Base-by-base conservation (phyloP, 2,888 invertebrate genomes). In the Clepsis dumicolana region DNA sequence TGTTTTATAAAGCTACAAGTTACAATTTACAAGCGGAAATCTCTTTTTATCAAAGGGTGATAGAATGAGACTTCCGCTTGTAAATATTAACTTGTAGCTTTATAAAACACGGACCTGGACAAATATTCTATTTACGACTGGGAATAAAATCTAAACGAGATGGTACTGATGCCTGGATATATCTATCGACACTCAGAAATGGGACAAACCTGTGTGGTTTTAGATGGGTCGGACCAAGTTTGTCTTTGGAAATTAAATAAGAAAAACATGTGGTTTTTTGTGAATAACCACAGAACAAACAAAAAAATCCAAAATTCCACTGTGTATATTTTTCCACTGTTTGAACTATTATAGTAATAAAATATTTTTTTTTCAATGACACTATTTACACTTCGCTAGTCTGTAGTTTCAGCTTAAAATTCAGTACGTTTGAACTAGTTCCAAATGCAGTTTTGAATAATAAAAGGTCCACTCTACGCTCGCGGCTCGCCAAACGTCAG, bases 391-490 rank as follows among this genome's bases (percentile, higher is more conserved):
- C 32, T 52, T 8, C 14, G n/a, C n/a, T 38, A 21, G 10, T 38
- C 8, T 27, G 32, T n/a, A n/a, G 32, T 41, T 25, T 25, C 41
- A 59, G 16, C 38, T 59, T n/a, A 12, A 41, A 16, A 12, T 29
- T 54, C 25, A 4, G 25, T 25, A 21, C 59, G 27, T 35, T 41
- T 54, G 29, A 59, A 16, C 35, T 38, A 35, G 38, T 24, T 35
- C n/a, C n/a, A 25, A 41, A 59, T 59, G 25, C 24, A 59, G 41
- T 59, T 59, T 35, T 59, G 59, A 38, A 59, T 59, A 59, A 59
- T 41, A 25, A 14, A 59, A 24, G 21, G 35, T 21, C 10, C 38
- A 0, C 2, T 16, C 29, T 8, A n/a, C 24, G 57, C 38, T 32
- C 4, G n/a, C 57, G 24, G 57, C 21, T 25, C 16, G 21, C 21